Percentiles rank a stretch among this genome's conserved stretches.
Conservation (phyloP, 1,140 invertebrate species). For the Drosophila pruinosa region DNA sequence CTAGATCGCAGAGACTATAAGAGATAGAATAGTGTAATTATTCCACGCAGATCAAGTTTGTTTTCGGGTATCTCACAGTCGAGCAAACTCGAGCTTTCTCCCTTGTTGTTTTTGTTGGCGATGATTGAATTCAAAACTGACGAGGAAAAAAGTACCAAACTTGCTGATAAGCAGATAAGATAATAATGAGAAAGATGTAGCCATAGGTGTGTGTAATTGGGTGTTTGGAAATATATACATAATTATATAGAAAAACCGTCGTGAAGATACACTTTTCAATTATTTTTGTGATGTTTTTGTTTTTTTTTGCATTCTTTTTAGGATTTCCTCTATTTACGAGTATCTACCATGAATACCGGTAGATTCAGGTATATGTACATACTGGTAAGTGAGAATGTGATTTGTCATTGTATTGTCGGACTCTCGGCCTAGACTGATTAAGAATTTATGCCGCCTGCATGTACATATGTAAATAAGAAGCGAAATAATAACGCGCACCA, state of each 20-base stretch:
- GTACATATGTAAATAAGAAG: constrained; percentile 47
- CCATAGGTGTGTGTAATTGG: background rate
- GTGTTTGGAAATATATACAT: background rate
- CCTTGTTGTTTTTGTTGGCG: constrained; percentile 7
- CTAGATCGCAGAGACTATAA: too few relatives aligned
- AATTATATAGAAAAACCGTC: background rate
- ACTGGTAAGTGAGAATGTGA: background rate
- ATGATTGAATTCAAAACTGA: constrained; percentile 13
- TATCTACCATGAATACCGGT: background rate
- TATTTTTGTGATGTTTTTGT: background rate
- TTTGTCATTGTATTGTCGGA: constrained; percentile 18
- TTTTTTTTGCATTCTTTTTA: background rate
- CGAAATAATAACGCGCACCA: constrained; percentile 35
- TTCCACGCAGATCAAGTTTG: too few relatives aligned
- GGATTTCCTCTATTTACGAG: constrained; percentile 29
- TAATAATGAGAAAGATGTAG: constrained; percentile 8
- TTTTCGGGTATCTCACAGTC: too few relatives aligned
- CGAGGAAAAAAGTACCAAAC: constrained; percentile 4
- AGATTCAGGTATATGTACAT: background rate
- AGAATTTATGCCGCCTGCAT: constrained; percentile 68
- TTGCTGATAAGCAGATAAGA: constrained; percentile 47
- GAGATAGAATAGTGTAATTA: too few relatives aligned
- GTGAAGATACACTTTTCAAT: background rate
- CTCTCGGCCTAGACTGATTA: constrained; percentile 61
- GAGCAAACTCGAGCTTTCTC: too few relatives aligned